These are phyloP conservation scores for Tenthredo notha DNA, from an alignment of 2,888 invertebrate genomes.

Conservation along the genomic window DNA sequence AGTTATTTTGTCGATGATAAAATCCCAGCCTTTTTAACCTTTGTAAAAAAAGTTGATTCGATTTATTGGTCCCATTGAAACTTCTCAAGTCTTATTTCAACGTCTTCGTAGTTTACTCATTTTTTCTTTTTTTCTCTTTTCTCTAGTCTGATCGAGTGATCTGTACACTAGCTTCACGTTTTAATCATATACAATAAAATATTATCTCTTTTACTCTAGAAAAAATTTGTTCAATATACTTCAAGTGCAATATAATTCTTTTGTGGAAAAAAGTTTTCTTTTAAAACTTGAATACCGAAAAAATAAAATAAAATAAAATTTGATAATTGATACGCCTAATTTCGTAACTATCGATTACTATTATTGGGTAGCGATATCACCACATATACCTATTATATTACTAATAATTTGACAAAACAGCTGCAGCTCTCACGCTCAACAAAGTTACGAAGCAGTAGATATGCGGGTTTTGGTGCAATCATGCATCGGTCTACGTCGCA, in stretches of 20 bases:
- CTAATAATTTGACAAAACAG: not conserved
- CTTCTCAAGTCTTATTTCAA: not conserved
- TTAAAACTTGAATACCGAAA: not conserved
- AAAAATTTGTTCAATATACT: not conserved
- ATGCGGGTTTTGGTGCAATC: slow-evolving; percentile 8
- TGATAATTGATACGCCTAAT: not conserved
- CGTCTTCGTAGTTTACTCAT: not conserved
- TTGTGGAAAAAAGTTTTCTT: not conserved
- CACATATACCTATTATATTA: not conserved
- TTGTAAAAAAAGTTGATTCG: not conserved
- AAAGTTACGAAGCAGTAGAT: slow-evolving; percentile 6
- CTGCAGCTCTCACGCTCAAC: not conserved
- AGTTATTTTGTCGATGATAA: not conserved
- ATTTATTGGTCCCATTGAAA: not conserved
- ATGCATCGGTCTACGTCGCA: slow-evolving; percentile 37
- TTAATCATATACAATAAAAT: not conserved
- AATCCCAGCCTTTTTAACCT: not conserved
- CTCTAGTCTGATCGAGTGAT: not conserved
- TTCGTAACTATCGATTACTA: not conserved
- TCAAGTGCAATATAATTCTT: not conserved
- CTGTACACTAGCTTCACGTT: not conserved
- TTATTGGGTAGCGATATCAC: not conserved
- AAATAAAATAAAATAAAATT: not conserved
- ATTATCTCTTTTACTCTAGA: not conserved
- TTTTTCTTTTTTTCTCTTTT: too few relatives aligned